Percentiles rank a stretch among this genome's conserved stretches.
phyloP scores from a whole-genome alignment of 1,140 invertebrate species.

The Sarcophaga peregrina region DNA sequence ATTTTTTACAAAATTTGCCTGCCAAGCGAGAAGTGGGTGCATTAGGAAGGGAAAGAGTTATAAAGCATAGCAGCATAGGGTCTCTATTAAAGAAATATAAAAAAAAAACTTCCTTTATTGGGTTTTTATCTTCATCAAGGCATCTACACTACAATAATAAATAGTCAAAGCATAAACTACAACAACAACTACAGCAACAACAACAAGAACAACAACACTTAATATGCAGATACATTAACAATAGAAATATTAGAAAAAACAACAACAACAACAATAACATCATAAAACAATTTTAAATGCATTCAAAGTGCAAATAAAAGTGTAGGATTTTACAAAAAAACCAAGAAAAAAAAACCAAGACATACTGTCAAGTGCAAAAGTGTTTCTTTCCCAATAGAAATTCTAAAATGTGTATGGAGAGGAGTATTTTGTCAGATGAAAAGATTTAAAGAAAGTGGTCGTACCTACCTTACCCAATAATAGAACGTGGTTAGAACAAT shows the following conservation, averaged over 20 bases:
- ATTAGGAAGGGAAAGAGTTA: no score
- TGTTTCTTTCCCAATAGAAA: no score
- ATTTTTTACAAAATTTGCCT: neutral
- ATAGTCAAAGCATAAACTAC: neutral
- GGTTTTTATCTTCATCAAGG: conserved; percentile 32
- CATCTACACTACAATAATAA: conserved; percentile 19
- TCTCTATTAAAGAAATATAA: conserved; percentile 18
- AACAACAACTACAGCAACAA: neutral
- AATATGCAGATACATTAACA: conserved; percentile 19
- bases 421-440: no score
- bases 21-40: neutral
- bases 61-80: neutral
- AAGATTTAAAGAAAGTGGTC: no score
- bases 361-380: no score
- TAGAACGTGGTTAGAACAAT: no score
- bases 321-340: no score
- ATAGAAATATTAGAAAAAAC: conserved; percentile 16
- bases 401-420: no score
- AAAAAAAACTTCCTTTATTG: conserved; percentile 34
- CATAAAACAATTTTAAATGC: conserved; percentile 15
- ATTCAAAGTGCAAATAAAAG: conserved; percentile 26
- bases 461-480: no score
- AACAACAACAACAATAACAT: neutral
- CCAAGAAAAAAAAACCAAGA: no score
- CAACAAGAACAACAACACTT: conserved; percentile 9